Evolutionary conservation across 1,140 invertebrate species (phyloP).

Genomic region (Catajapyx aquilonaris): DNA sequence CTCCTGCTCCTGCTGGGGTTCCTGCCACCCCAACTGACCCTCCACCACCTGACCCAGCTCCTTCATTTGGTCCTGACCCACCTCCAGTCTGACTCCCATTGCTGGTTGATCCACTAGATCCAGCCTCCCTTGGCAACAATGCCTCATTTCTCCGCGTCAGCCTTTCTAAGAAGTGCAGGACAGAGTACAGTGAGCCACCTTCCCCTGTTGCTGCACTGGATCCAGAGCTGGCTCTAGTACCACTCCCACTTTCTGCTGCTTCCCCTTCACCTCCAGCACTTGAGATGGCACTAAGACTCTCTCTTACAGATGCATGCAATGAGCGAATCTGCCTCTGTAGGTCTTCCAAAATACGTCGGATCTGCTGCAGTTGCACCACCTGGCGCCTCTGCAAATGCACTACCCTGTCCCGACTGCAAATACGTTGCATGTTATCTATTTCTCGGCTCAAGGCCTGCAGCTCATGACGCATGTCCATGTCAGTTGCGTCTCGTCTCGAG

Average conservation of each 20-base stretch:
- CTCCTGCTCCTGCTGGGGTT: too few species aligned
- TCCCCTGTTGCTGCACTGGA: too few species aligned
- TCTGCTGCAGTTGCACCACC: constrained; percentile 28
- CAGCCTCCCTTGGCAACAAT: too few species aligned
- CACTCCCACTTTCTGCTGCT: too few species aligned
- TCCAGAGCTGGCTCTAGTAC: constrained; percentile 9
- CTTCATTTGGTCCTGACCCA: too few species aligned
- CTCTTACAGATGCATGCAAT: constrained; percentile 24
- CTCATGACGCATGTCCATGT: constrained; percentile 14
- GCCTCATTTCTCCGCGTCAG: too few species aligned
- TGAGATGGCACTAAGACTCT: constrained; percentile 6
- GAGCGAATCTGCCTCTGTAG: constrained; percentile 32
- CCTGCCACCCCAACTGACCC: too few species aligned
- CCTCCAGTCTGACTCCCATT: too few species aligned
- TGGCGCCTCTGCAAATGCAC: constrained; percentile 21
- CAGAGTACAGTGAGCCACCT: too few species aligned
- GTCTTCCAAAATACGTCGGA: constrained; percentile 38
- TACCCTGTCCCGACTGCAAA: constrained; percentile 20
- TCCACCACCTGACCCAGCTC: too few species aligned
- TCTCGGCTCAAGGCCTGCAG: constrained; percentile 21
- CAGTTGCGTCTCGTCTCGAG: constrained; percentile 1
- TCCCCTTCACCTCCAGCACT: not conserved
- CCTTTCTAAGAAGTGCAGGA: too few species aligned
- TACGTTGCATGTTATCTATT: constrained; percentile 22
- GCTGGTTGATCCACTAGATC: too few species aligned